Conservation (phyloP, 2,888 invertebrate genomes). For the Apomyelois bistriatella region DNA sequence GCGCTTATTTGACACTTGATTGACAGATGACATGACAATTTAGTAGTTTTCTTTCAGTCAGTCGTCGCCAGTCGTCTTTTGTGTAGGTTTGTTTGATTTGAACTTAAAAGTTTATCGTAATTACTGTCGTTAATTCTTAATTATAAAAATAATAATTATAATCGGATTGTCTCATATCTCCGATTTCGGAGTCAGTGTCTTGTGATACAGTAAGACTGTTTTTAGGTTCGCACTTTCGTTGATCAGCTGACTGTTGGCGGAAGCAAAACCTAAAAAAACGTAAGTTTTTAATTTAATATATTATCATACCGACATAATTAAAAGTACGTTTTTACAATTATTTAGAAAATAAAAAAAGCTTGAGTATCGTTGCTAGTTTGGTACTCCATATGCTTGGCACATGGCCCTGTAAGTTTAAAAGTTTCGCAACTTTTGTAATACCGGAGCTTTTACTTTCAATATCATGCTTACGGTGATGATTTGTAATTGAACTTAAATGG, state of each 20-base stretch:
- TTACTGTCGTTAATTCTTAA: not conserved
- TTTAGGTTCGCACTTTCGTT: not conserved
- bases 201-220: not conserved
- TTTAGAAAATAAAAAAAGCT: too few species aligned
- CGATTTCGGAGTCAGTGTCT: not conserved
- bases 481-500: too few species aligned
- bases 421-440: too few species aligned
- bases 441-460: too few species aligned
- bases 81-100: not conserved
- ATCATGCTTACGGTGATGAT: too few species aligned
- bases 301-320: not conserved
- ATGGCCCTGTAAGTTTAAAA: too few species aligned
- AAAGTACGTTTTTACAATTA: too few species aligned
- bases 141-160: not conserved
- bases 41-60: not conserved
- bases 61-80: not conserved
- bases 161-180: not conserved
- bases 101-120: not conserved
- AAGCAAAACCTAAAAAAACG: not conserved
- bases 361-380: too few species aligned
- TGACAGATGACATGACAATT: too few species aligned
- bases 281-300: not conserved
- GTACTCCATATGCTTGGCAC: too few species aligned
- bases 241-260: not conserved
- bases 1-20: not conserved